phyloP scores from a whole-genome alignment of 2,888 invertebrate species.

The Lasioglossum pauxillum region DNA sequence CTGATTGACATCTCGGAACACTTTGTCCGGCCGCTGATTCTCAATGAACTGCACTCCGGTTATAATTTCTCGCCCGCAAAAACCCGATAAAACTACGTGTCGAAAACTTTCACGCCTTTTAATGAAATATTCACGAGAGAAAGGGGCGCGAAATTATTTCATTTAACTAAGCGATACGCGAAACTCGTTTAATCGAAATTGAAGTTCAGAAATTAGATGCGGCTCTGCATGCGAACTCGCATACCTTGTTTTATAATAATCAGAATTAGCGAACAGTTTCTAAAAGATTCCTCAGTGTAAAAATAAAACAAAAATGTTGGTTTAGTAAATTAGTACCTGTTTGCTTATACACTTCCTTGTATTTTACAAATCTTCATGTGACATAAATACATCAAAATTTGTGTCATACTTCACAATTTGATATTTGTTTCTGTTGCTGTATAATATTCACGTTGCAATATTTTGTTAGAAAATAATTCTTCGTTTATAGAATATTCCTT shows the following conservation, averaged over 20 bases:
- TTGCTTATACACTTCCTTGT: too few relatives aligned
- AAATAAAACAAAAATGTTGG: too few relatives aligned
- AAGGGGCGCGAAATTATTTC: neutral
- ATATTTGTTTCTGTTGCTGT: neutral
- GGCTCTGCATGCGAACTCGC: neutral
- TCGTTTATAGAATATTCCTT: neutral
- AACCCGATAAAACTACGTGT: neutral
- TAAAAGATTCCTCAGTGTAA: too few relatives aligned
- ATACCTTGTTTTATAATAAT: too few relatives aligned
- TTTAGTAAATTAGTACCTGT: too few relatives aligned
- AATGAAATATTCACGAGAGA: neutral
- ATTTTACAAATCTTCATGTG: too few relatives aligned
- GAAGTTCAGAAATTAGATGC: neutral
- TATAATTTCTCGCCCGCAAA: neutral
- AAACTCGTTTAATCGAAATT: neutral
- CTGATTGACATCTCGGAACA: neutral
- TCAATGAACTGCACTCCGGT: neutral
- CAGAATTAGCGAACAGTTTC: too few relatives aligned
- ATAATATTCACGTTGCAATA: neutral
- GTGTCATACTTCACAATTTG: too few relatives aligned
- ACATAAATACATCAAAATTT: too few relatives aligned
- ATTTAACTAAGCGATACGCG: neutral
- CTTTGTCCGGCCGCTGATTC: neutral
- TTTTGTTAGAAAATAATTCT: neutral
- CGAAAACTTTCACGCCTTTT: neutral